Evolutionary conservation across 2,888 invertebrate species (phyloP).

Genomic region (Melanostoma scalare): DNA sequence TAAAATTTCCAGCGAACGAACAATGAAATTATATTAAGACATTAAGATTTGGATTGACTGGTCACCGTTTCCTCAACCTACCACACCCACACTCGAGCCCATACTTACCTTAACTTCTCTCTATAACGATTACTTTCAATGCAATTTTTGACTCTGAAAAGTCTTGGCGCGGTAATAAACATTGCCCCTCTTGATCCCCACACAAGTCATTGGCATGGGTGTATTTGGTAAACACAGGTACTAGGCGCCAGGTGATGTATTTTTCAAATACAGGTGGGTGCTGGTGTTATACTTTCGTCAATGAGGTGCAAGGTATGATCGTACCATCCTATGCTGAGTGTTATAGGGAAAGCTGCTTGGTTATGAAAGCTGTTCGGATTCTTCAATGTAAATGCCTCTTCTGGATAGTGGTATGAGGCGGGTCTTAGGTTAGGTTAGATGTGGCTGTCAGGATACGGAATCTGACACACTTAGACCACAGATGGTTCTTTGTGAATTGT

Average conservation of each 20-base stretch:
- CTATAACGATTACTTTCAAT: slow-evolving; percentile 33
- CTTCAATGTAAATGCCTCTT: too few species aligned
- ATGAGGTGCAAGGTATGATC: too few species aligned
- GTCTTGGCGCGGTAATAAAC: slow-evolving; percentile 53
- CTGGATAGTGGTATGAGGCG: too few species aligned
- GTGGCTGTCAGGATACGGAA: too few species aligned
- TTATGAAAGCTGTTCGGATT: too few species aligned
- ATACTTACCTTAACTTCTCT: slow-evolving; percentile 16
- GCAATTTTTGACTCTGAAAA: slow-evolving; percentile 45
- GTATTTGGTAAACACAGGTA: neutral
- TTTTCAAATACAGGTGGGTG: too few species aligned
- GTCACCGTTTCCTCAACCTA: slow-evolving; percentile 56
- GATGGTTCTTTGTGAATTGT: too few species aligned
- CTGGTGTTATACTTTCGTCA: too few species aligned
- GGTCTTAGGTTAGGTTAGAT: too few species aligned
- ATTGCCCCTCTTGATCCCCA: slow-evolving; percentile 13
- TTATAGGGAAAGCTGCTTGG: too few species aligned
- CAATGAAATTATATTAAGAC: slow-evolving; percentile 67
- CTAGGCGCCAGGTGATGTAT: neutral
- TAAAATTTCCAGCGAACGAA: slow-evolving; percentile 20
- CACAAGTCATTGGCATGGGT: slow-evolving; percentile 9
- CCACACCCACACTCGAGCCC: slow-evolving; percentile 57
- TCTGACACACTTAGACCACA: too few species aligned
- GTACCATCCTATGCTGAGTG: too few species aligned
- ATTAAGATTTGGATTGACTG: slow-evolving; percentile 64